phyloP scores from a whole-genome alignment of 2,888 invertebrate species.

The Synanthedon andrenaeformis region DNA sequence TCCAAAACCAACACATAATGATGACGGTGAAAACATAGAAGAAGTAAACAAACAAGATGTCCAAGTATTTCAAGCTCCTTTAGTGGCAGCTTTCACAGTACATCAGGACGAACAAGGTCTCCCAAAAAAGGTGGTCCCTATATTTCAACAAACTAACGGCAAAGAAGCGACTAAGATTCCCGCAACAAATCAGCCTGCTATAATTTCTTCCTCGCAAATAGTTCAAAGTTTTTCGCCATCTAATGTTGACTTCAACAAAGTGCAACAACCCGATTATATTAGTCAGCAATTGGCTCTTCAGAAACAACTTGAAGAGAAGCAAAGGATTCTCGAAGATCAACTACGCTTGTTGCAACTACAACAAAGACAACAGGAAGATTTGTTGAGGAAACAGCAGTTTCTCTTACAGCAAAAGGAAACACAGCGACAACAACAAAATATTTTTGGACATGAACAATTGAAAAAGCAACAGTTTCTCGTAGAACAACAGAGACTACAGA shows the following conservation, averaged over 20 bases:
- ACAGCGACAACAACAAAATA: conserved; percentile 40
- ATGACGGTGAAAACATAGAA: conserved; percentile 76
- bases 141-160: conserved; percentile 65
- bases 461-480: conserved; percentile 33
- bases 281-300: conserved; percentile 49
- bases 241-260: conserved; percentile 18
- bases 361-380: conserved; percentile 77
- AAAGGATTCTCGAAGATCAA: conserved; percentile 77
- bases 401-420: conserved; percentile 61
- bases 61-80: conserved; percentile 83
- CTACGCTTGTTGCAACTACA: conserved; percentile 74
- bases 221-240: conserved; percentile 13
- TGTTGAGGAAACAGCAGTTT: conserved; percentile 74
- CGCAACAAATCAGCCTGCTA: conserved; percentile 19
- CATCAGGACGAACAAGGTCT: conserved; percentile 83
- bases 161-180: conserved; percentile 19
- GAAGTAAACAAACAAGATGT: conserved; percentile 77
- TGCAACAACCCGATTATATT: conserved; percentile 33
- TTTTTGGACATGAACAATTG: conserved; percentile 31
- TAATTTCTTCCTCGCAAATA: conserved; percentile 19
- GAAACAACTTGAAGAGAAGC: conserved; percentile 74
- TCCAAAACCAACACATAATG: conserved; percentile 76
- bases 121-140: conserved; percentile 83
- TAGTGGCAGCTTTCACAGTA: conserved; percentile 87
- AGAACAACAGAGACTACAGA: conserved; percentile 41